Conservation (phyloP, 2,797 vertebrate species). For the Ispidina lecontei region DNA sequence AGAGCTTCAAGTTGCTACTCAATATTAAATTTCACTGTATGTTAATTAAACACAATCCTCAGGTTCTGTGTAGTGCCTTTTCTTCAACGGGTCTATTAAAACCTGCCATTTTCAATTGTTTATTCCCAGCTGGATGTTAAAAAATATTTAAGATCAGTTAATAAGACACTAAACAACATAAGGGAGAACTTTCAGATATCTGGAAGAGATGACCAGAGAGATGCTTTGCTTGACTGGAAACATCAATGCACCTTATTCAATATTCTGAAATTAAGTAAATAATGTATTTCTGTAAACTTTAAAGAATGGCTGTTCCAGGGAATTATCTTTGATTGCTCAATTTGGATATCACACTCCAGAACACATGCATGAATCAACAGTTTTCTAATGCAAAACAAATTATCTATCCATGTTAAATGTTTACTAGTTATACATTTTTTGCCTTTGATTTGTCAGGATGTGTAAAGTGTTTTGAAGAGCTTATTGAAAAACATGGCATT, state of each 20-base stretch:
- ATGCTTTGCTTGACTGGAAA: background rate
- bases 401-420: background rate
- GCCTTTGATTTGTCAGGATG: background rate
- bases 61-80: background rate
- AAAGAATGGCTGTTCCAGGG: background rate
- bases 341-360: background rate
- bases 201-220: background rate
- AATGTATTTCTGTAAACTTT: background rate
- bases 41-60: background rate
- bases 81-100: background rate
- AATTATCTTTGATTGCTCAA: background rate
- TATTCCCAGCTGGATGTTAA: background rate
- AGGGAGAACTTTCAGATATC: background rate
- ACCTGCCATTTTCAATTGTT: background rate
- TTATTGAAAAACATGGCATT: background rate
- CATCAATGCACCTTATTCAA: background rate
- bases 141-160: background rate
- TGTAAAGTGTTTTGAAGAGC: background rate
- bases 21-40: background rate
- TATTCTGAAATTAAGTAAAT: background rate
- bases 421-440: background rate
- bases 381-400: background rate
- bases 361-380: background rate
- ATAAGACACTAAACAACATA: background rate
- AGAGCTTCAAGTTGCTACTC: background rate